Conservation (phyloP, 2,888 invertebrate species). For the Cybosia mesomella region DNA sequence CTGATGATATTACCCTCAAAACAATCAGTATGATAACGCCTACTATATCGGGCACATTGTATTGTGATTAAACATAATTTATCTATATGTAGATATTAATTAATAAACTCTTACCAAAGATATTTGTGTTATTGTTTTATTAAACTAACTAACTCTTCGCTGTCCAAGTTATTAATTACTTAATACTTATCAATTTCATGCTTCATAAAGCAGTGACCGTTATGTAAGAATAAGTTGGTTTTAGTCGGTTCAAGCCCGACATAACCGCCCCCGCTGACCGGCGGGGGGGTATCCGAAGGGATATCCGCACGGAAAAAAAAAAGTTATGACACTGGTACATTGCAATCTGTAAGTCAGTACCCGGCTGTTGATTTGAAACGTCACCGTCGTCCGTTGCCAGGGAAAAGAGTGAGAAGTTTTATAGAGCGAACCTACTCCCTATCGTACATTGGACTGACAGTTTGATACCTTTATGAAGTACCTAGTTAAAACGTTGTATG, state of each 20-base stretch:
- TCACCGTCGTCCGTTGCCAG: too few species aligned
- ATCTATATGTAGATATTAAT: conserved; percentile 64
- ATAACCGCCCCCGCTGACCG: too few species aligned
- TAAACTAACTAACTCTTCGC: neutral
- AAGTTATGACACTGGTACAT: neutral
- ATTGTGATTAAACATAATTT: conserved; percentile 66
- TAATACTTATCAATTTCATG: neutral
- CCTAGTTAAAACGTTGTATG: too few species aligned
- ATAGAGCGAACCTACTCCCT: too few species aligned
- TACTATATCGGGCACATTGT: conserved; percentile 55
- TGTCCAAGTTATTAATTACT: neutral
- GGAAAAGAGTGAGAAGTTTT: too few species aligned
- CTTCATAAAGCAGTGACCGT: neutral
- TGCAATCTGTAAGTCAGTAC: too few species aligned
- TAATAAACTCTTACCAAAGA: conserved; percentile 82
- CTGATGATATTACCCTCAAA: conserved; percentile 23
- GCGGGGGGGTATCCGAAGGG: too few species aligned
- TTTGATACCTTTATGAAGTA: too few species aligned
- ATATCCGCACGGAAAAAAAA: too few species aligned
- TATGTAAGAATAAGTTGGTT: neutral
- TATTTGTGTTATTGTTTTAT: conserved; percentile 36
- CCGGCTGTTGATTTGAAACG: too few species aligned
- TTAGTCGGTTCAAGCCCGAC: too few species aligned
- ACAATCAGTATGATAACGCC: conserved; percentile 32
- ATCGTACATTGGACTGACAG: too few species aligned